Percentiles rank a stretch among this genome's conserved stretches.
Conservation (phyloP, 2,113 vertebrate species). For the Typhlomys cinereus region DNA sequence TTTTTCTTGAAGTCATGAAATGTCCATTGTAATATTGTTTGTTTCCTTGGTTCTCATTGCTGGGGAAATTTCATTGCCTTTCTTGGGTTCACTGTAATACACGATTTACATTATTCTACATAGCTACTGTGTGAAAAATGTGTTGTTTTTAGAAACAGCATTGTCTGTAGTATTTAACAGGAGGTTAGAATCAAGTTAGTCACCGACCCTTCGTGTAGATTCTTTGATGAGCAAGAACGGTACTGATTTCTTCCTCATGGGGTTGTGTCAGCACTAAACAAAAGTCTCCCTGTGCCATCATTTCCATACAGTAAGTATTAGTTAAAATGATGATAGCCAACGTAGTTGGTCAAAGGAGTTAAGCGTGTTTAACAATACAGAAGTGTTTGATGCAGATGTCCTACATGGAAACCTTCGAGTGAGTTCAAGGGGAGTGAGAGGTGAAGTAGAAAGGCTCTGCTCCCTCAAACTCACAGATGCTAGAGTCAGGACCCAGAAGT, state of each 20-base stretch:
- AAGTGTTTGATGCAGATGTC: background rate
- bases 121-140: background rate
- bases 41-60: background rate
- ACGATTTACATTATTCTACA: background rate
- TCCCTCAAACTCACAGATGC: background rate
- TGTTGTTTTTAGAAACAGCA: background rate
- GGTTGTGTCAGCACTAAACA: background rate
- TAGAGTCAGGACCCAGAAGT: background rate
- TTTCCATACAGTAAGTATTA: background rate
- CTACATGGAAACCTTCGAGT: background rate
- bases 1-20: background rate
- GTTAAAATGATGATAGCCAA: background rate
- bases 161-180: background rate
- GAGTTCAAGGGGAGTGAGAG: background rate
- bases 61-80: background rate
- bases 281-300: background rate
- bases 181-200: background rate
- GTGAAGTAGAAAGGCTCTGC: background rate
- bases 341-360: background rate
- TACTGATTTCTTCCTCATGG: background rate
- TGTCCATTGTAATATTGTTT: background rate
- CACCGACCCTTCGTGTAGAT: background rate
- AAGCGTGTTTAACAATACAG: background rate
- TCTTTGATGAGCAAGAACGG: background rate
- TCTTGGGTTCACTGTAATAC: background rate